Evolutionary conservation across 2,797 vertebrate genomes (phyloP), one percentile per base, ranked within the genome.

Genomic region (Pelobates cultripes): DNA sequence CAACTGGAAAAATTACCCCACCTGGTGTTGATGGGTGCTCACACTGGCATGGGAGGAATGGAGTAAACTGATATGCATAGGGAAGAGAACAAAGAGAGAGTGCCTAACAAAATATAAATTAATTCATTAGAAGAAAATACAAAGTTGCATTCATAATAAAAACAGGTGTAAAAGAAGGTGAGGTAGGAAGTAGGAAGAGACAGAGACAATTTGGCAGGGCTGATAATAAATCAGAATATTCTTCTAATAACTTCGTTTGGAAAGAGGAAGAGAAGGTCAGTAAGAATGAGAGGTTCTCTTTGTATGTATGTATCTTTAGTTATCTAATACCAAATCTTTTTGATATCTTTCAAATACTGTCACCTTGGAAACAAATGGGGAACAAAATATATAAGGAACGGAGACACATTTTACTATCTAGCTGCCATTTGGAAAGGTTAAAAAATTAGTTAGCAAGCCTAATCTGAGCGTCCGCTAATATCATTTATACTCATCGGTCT

Each of bases 261-360:
- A 14, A 60, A 4, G 44, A 68, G 42, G 44, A 40, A 41, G 57
- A 12, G 66, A n/a, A 4, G 43, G 43, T 4, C 43, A 70, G 73
- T 53, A 55, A 84, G 77, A 75, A 84, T 84, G 82, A 84, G 82
- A 76, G 82, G 77, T 12, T 84, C 82, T 57, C 77, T 80, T 51
- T 84, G 82, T 51, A 79, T 79, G 82, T 84, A 44, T 71, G 73
- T 79, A 64, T 74, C 71, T 3, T 83, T 83, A 74, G n/a, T 63
- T 9, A 14, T 63, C 15, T 78, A 73, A 17, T 15, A 45, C n/a
- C n/a, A 13, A 6, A 12, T 57, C 9, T 57, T 4, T 57, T 57
- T 57, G 55, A 12, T 57, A 51, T 2, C 47, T 6, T 28, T 51
- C 47, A 51, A 2, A 2, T 40, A 28, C 28, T 1, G 28, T 28